phyloP scores from a whole-genome alignment of 2,888 invertebrate genomes.

The Zaprionus obscuricornis region DNA sequence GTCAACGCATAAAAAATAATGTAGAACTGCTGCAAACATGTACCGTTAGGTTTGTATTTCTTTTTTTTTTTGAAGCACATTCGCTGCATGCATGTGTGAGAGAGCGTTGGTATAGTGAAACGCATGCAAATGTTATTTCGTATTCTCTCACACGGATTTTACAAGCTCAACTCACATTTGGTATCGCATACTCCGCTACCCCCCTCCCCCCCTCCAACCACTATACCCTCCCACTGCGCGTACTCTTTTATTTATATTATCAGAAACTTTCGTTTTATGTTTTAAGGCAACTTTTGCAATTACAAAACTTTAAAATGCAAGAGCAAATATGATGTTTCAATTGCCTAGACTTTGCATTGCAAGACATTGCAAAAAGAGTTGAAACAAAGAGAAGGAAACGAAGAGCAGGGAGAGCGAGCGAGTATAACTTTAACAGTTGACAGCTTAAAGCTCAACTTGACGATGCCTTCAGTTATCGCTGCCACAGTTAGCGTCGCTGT shows the following conservation, averaged over 20 bases:
- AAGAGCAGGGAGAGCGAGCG: not conserved
- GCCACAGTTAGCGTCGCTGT: no score
- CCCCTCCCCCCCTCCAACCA: not conserved
- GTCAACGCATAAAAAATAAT: slow-evolving; percentile 73
- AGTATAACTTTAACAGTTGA: slow-evolving; percentile 32
- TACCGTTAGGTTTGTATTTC: slow-evolving; percentile 25
- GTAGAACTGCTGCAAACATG: slow-evolving; percentile 55
- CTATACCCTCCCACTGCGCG: no score
- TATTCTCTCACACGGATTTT: slow-evolving; percentile 46
- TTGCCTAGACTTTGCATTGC: slow-evolving; percentile 1
- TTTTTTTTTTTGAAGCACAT: slow-evolving; percentile 16
- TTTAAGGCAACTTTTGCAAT: slow-evolving; percentile 63
- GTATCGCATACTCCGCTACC: no score
- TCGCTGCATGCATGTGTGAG: slow-evolving; percentile 25
- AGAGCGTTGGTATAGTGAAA: slow-evolving; percentile 17
- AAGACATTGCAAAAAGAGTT: not conserved
- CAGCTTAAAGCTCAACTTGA: slow-evolving; percentile 5
- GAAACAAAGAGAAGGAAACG: not conserved
- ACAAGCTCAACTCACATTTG: no score
- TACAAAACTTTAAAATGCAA: slow-evolving; percentile 54
- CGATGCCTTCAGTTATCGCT: slow-evolving; percentile 20
- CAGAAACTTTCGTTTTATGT: slow-evolving; percentile 47
- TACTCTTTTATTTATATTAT: slow-evolving; percentile 30
- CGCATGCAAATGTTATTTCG: slow-evolving; percentile 51
- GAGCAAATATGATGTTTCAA: slow-evolving; percentile 35